Evolutionary conservation across 2,888 invertebrate genomes (phyloP).

Genomic region (Lathronympha strigana): DNA sequence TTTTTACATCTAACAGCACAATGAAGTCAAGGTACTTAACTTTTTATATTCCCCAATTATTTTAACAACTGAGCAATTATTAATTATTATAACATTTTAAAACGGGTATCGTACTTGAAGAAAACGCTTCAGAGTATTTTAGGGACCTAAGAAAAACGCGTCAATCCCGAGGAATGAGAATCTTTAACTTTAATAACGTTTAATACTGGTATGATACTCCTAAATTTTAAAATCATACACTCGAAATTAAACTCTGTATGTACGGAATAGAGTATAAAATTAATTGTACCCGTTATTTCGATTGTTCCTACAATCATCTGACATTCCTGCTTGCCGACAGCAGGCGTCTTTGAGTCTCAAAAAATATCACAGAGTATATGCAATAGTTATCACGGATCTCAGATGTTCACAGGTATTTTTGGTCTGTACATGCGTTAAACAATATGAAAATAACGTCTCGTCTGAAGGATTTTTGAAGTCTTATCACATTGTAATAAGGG

Average conservation of each 20-base stretch:
- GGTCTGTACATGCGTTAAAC: background rate
- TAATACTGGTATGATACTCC: constrained; percentile 3
- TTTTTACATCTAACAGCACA: background rate
- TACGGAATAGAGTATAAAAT: background rate
- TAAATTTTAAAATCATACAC: background rate
- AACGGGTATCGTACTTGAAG: constrained; percentile 22
- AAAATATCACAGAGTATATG: too few relatives aligned
- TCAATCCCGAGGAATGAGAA: background rate
- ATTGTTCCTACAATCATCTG: constrained; percentile 12
- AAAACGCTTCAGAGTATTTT: constrained; percentile 17
- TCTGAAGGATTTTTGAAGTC: background rate
- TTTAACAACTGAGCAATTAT: constrained; percentile 16
- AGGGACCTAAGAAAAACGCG: constrained; percentile 16
- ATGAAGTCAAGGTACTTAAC: background rate
- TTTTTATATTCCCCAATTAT: constrained; percentile 15
- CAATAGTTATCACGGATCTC: background rate
- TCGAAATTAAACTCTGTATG: constrained; percentile 2
- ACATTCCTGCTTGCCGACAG: background rate
- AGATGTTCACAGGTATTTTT: background rate
- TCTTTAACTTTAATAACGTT: constrained; percentile 1
- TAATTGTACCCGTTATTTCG: background rate
- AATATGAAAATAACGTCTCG: background rate
- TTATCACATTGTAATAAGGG: constrained; percentile 13
- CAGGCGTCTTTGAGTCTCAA: background rate
- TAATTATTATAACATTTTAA: constrained; percentile 16